Evolutionary conservation across 2,888 invertebrate species (phyloP).

Genomic region (Quadriops clusia): DNA sequence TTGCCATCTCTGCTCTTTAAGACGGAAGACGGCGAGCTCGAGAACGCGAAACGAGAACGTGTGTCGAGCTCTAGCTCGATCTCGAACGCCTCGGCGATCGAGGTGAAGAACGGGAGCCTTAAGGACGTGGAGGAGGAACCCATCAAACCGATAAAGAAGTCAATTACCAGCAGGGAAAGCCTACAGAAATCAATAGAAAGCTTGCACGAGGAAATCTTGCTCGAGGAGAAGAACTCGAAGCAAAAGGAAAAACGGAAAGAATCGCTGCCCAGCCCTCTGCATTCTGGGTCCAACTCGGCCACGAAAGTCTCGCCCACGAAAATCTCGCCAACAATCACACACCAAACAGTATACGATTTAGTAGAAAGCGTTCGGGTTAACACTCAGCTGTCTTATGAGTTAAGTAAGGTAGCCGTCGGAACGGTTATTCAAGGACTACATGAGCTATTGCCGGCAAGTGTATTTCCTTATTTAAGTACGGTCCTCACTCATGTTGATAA

Average conservation of each 20-base stretch:
- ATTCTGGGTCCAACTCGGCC: slow-evolving; percentile 4
- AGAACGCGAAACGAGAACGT: slow-evolving; percentile 17
- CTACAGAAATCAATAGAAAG: slow-evolving; percentile 28
- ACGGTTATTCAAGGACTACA: slow-evolving; percentile 52
- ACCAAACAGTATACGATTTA: slow-evolving; percentile 56
- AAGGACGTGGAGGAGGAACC: slow-evolving; percentile 23
- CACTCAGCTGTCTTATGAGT: slow-evolving; percentile 75
- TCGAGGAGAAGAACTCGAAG: no score
- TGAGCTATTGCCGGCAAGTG: slow-evolving; percentile 45
- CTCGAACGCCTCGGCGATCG: slow-evolving; percentile 11
- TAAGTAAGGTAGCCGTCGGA: slow-evolving; percentile 73
- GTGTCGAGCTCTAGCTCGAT: slow-evolving; percentile 12
- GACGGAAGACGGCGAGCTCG: slow-evolving; percentile 29
- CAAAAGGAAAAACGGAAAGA: slow-evolving; percentile 24
- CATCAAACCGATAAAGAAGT: slow-evolving; percentile 24
- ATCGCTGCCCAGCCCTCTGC: no score
- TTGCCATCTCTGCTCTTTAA: slow-evolving; percentile 27
- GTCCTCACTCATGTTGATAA: slow-evolving; percentile 46
- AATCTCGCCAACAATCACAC: slow-evolving; percentile 39
- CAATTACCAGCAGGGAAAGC: slow-evolving; percentile 20
- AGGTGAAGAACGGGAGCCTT: slow-evolving; percentile 11
- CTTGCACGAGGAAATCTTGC: slow-evolving; percentile 28
- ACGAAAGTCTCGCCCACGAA: slow-evolving; percentile 15
- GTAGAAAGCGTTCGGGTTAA: slow-evolving; percentile 70
- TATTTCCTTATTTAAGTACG: slow-evolving; percentile 47